Base-by-base conservation (phyloP, 2,113 vertebrate genomes). In the Polyodon spathula region DNA sequence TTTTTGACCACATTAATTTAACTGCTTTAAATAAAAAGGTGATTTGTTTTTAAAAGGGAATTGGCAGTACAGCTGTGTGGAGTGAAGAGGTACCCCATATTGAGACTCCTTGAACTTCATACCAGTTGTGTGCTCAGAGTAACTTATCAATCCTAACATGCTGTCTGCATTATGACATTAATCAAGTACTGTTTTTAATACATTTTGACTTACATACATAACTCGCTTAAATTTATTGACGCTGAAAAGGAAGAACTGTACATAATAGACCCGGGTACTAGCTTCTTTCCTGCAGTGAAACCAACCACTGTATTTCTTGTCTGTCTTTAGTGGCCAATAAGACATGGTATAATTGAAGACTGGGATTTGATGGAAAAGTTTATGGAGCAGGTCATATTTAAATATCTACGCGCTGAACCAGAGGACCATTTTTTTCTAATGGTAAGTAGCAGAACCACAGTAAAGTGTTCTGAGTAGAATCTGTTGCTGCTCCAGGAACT, bases 321-420 rank as follows among this genome's bases (percentile, higher is more conserved):
- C 39, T 38, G 10, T 55, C 43, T 70, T 54, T 66, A 89, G 88
- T 89, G 87, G 87, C 88, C 88, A 40, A 83, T 88, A 59, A 67
- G 88, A 70, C 88, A 90, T 60, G 87, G 88, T 0, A 82, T 89
- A 60, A 80, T 89, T 56, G 92, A 93, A 63, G 90, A 93, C 73
- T 93, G 92, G 92, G 91, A 93, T 59, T 82, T 93, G 54, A 93
- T 92, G 92, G 92, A 93, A 66, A 88, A 86, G 69, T 92, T 92
- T 65, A 88, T 93, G 89, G 91, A 92, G 44, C 92, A 93, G 54
- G 77, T 91, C 40, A 91, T 93, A 71, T 93, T 92, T 74, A 93
- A 92, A 39, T 93, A 92, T 61, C 86, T 93, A 12, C 81, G 88
- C 64, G 90, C 90, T 7, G 89, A 93, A 54, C 92, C 91, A 2